These are phyloP conservation scores for Gadopsis bispinosus DNA, from an alignment of 2,797 vertebrate genomes.

Conservation along the genomic window DNA sequence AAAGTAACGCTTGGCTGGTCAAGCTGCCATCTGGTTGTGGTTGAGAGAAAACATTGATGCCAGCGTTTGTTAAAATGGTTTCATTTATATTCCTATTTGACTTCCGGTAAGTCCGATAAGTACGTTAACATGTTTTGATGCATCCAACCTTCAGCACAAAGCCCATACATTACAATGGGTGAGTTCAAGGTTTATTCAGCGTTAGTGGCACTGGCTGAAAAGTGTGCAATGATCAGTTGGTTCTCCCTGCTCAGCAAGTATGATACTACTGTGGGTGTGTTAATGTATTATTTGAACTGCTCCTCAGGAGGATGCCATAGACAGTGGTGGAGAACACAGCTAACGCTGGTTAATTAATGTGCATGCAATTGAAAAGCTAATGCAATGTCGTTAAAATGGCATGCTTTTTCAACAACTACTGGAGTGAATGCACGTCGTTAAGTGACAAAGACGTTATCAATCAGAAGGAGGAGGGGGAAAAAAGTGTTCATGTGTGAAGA, in stretches of 20 bases:
- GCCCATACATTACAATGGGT: accelerated
- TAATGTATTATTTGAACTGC: not conserved
- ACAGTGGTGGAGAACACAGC: not conserved
- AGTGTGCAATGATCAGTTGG: not conserved
- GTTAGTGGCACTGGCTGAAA: not conserved
- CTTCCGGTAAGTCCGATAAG: too few relatives aligned
- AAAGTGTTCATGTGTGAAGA: conserved; percentile 71
- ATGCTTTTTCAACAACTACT: accelerated
- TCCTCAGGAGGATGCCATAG: not conserved
- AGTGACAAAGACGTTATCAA: conserved; percentile 43
- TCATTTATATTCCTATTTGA: conserved; percentile 25
- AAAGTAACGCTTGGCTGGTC: conserved; percentile 38
- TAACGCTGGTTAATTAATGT: not conserved
- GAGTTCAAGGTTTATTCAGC: not conserved
- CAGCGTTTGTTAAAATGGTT: not conserved
- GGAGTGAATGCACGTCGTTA: conserved; percentile 19
- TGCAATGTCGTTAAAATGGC: not conserved
- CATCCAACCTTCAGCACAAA: not conserved
- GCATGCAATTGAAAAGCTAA: not conserved
- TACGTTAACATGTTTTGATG: not conserved
- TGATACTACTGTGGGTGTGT: not conserved
- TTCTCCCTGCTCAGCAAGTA: not conserved
- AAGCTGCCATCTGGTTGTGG: conserved; percentile 28
- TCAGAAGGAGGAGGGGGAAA: conserved; percentile 10
- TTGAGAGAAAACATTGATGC: conserved; percentile 3